A percentile compares a stretch with the other conserved stretches of the same genome.
phyloP scores from a whole-genome alignment of 1,140 invertebrate species.

The Linepithema humile region DNA sequence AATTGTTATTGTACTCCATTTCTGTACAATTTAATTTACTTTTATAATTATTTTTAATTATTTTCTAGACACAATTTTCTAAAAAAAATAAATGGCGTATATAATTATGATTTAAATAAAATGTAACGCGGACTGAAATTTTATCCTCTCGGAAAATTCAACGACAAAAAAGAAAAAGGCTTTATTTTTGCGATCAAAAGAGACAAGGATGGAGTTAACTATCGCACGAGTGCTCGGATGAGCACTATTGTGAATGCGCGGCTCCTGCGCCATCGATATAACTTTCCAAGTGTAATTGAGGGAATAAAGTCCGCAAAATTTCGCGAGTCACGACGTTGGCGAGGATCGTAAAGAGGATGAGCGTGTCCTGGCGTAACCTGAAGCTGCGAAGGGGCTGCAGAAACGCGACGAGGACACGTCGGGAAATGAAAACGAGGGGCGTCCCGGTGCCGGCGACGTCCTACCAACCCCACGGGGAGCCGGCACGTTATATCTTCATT shows the following conservation, averaged over 20 bases:
- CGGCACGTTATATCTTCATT: slow-evolving; percentile 82
- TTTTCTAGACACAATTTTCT: background rate
- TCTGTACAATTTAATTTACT: background rate
- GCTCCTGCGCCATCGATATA: slow-evolving; percentile 65
- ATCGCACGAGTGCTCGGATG: background rate
- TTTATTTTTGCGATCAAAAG: slow-evolving; percentile 21
- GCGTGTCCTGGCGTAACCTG: slow-evolving; percentile 66
- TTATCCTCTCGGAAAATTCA: background rate
- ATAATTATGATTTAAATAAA: background rate
- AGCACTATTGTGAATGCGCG: slow-evolving; percentile 33
- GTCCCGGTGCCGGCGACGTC: slow-evolving; percentile 68
- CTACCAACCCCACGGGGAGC: slow-evolving; percentile 69
- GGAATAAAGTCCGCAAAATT: slow-evolving; percentile 80
- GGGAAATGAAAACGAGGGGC: slow-evolving; percentile 73
- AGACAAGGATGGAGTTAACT: background rate
- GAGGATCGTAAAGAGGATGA: slow-evolving; percentile 69
- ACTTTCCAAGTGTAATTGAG: slow-evolving; percentile 81
- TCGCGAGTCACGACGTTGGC: slow-evolving; percentile 62
- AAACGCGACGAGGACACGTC: slow-evolving; percentile 71
- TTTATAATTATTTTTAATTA: background rate
- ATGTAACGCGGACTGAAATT: background rate
- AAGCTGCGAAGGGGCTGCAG: slow-evolving; percentile 60
- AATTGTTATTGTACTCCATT: no score
- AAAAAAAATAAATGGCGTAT: no score
- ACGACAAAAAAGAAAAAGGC: background rate